Evolutionary conservation across 2,888 invertebrate genomes (phyloP).

Genomic region (Halictus ligatus): DNA sequence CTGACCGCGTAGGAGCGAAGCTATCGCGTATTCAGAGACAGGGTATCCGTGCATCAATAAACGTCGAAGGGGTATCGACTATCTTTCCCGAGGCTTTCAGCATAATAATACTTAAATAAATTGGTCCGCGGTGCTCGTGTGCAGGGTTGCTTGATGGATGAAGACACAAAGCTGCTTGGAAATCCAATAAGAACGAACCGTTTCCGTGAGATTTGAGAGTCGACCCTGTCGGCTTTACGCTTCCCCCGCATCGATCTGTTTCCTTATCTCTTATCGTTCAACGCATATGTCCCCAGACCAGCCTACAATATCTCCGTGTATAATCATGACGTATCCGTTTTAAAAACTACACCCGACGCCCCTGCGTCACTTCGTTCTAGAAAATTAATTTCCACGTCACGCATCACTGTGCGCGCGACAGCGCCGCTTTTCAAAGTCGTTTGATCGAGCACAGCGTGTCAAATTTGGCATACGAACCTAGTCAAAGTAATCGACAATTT

Average conservation of each 20-base stretch:
- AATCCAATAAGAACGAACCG: constrained; percentile 60
- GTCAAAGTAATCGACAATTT: not conserved
- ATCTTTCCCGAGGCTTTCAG: not conserved
- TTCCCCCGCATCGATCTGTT: constrained; percentile 59
- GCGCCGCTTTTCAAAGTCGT: not conserved
- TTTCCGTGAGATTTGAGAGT: constrained; percentile 50
- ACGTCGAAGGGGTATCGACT: not conserved
- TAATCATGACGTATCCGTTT: not conserved
- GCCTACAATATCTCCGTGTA: not conserved
- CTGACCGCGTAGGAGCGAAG: not conserved
- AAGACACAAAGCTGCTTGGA: constrained; percentile 40
- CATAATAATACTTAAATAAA: constrained; percentile 60
- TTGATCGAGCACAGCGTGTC: not conserved
- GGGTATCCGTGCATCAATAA: not conserved
- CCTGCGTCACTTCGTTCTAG: not conserved
- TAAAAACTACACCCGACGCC: not conserved
- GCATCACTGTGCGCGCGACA: not conserved
- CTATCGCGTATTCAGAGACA: not conserved
- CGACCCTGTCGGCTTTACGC: constrained; percentile 27
- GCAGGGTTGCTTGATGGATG: constrained; percentile 54
- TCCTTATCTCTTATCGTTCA: constrained; percentile 59
- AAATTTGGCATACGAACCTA: not conserved
- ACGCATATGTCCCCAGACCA: constrained; percentile 43
- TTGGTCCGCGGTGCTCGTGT: not conserved
- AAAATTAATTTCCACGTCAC: not conserved